These are phyloP conservation scores for Eurytoma adleriae DNA, from an alignment of 2,888 invertebrate genomes.

Conservation along the genomic window DNA sequence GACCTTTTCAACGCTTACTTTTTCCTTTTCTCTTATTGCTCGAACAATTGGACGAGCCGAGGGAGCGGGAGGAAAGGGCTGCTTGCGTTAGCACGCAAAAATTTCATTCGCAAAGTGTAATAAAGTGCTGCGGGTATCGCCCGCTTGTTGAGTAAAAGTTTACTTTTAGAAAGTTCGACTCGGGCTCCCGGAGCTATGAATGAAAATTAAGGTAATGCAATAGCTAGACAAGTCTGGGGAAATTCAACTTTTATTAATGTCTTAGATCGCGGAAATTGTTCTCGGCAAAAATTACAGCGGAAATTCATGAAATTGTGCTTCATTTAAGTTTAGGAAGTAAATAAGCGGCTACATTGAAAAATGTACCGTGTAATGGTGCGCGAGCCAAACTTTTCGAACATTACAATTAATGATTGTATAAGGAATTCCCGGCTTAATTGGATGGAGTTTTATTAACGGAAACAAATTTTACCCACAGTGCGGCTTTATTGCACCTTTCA, in stretches of 20 bases:
- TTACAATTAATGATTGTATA: neutral
- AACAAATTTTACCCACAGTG: too few relatives aligned
- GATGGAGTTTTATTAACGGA: too few relatives aligned
- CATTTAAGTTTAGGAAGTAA: conserved; percentile 10
- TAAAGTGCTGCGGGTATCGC: conserved; percentile 47
- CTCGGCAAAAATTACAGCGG: conserved; percentile 30
- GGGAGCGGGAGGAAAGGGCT: neutral
- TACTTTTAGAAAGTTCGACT: conserved; percentile 52
- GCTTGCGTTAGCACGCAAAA: conserved; percentile 19
- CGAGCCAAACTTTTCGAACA: neutral
- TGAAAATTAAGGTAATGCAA: conserved; percentile 56
- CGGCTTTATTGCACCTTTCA: neutral
- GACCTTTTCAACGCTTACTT: too few relatives aligned
- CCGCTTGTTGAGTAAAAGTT: conserved; percentile 46
- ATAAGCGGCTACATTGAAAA: neutral
- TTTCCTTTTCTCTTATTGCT: too few relatives aligned
- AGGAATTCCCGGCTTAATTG: neutral
- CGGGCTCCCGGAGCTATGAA: conserved; percentile 50
- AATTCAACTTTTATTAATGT: conserved; percentile 52
- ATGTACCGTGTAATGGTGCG: neutral
- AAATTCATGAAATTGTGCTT: conserved; percentile 18
- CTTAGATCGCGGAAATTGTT: conserved; percentile 31
- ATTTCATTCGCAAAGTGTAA: conserved; percentile 44
- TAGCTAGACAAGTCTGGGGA: conserved; percentile 32
- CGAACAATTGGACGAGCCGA: too few relatives aligned